A percentile compares a stretch with the other conserved stretches of the same genome.
Evolutionary conservation across 2,888 invertebrate genomes (phyloP).

Genomic region (Ceraclea dissimilis): DNA sequence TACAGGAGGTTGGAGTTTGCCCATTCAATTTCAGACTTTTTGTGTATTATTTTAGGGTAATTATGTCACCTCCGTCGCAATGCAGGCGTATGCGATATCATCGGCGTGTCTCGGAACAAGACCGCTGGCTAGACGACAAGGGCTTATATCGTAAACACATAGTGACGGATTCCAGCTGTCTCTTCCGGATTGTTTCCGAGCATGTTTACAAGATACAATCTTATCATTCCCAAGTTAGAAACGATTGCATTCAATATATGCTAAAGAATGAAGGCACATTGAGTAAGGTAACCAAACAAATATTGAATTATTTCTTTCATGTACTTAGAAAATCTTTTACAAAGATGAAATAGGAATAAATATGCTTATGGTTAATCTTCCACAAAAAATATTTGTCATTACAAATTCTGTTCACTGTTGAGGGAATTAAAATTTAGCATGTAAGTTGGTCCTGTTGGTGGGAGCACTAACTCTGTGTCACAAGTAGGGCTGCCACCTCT

Average conservation of each 20-base stretch:
- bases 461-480: no score
- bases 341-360: no score
- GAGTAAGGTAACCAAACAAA: constrained; percentile 10
- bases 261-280: constrained; percentile 30
- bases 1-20: no score
- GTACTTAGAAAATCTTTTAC: neutral
- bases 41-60: no score
- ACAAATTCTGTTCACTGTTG: no score
- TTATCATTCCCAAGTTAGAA: constrained; percentile 66
- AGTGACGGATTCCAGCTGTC: constrained; percentile 79
- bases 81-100: constrained; percentile 34
- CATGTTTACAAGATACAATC: constrained; percentile 65
- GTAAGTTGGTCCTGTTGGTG: no score
- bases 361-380: no score
- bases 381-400: no score
- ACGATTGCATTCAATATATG: constrained; percentile 68
- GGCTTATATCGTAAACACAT: constrained; percentile 82
- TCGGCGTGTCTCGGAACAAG: constrained; percentile 48
- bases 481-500: no score
- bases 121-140: constrained; percentile 72
- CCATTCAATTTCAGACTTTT: no score
- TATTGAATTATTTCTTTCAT: constrained; percentile 6
- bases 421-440: no score
- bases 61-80: constrained; percentile 11
- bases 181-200: constrained; percentile 84